phyloP scores from a whole-genome alignment of 1,140 invertebrate species.

The Leptinotarsa texana region DNA sequence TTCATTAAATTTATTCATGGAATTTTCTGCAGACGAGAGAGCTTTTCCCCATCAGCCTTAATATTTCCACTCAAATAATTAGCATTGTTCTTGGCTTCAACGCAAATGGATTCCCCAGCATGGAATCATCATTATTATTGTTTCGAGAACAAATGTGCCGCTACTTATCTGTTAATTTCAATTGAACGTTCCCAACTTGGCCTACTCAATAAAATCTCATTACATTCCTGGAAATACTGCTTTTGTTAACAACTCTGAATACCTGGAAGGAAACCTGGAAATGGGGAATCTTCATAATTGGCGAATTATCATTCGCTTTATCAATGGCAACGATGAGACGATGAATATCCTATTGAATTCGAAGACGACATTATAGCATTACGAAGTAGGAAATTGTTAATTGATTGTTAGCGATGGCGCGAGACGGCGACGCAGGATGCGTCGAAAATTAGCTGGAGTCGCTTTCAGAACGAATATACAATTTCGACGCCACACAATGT shows the following conservation, averaged over 20 bases:
- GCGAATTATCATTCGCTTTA: neutral
- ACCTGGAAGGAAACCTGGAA: neutral
- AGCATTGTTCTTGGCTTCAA: too few species aligned
- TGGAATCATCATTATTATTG: too few species aligned
- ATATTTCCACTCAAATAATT: too few species aligned
- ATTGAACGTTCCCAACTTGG: neutral
- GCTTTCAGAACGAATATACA: too few species aligned
- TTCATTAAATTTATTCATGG: too few species aligned
- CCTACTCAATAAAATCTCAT: conserved; percentile 1
- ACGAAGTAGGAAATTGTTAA: neutral
- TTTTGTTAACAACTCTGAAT: conserved; percentile 1
- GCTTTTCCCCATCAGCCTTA: too few species aligned
- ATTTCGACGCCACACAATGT: too few species aligned
- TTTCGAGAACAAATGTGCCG: too few species aligned
- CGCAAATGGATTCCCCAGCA: too few species aligned
- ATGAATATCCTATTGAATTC: neutral
- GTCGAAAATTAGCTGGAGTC: neutral
- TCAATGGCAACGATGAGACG: neutral
- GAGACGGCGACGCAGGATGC: neutral
- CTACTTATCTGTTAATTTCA: neutral
- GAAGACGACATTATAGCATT: neutral
- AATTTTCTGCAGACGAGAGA: too few species aligned
- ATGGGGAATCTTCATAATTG: neutral
- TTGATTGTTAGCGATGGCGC: neutral
- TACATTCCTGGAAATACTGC: neutral